These are phyloP conservation scores for Eleutherodactylus coqui DNA, from an alignment of 2,797 vertebrate genomes.

Conservation along the genomic window DNA sequence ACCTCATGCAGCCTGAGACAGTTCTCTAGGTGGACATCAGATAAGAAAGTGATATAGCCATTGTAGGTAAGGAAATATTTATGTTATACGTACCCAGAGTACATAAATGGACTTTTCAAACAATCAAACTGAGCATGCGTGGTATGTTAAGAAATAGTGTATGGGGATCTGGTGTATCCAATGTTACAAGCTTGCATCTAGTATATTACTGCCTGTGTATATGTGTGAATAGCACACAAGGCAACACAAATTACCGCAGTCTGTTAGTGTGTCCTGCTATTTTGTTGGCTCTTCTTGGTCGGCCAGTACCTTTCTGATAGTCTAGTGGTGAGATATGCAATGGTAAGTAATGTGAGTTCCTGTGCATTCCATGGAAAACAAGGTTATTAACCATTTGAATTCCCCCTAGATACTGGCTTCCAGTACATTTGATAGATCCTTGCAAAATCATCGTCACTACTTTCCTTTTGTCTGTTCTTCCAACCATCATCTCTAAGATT, in stretches of 20 bases:
- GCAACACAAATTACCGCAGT: neutral
- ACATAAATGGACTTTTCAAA: neutral
- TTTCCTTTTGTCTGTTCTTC: too few relatives aligned
- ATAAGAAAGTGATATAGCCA: conserved; percentile 41
- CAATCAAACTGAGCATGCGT: neutral
- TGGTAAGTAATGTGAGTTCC: too few relatives aligned
- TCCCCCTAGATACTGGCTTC: too few relatives aligned
- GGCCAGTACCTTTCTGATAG: too few relatives aligned
- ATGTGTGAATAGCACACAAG: neutral
- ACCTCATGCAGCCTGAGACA: conserved; percentile 33
- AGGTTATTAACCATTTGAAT: too few relatives aligned
- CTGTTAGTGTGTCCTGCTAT: too few relatives aligned
- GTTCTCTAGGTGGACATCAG: conserved; percentile 44
- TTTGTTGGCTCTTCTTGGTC: too few relatives aligned
- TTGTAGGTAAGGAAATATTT: conserved; percentile 36
- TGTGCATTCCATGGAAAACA: too few relatives aligned
- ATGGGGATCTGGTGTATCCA: neutral
- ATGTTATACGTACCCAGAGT: conserved; percentile 19
- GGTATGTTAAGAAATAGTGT: neutral
- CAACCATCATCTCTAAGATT: too few relatives aligned
- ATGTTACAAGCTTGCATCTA: neutral
- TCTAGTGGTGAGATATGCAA: too few relatives aligned
- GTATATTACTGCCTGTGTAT: neutral
- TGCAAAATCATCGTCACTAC: too few relatives aligned
- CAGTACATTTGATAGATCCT: too few relatives aligned